A percentile compares a stretch with the other conserved stretches of the same genome.
phyloP scores from a whole-genome alignment of 2,797 vertebrate species.

The Jordanella pulchra region DNA sequence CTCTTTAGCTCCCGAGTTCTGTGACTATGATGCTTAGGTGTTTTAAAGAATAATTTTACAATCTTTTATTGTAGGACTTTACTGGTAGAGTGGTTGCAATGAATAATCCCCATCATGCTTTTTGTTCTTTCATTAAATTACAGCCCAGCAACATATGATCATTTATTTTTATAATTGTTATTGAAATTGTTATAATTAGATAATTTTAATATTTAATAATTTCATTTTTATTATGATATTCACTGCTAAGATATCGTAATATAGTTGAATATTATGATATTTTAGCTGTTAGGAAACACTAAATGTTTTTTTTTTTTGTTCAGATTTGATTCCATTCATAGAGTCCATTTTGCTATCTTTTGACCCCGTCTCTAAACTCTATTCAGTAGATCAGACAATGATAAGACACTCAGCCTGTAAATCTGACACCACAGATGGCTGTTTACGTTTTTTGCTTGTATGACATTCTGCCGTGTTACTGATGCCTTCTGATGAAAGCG shows the following conservation, averaged over 20 bases:
- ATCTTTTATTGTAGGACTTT: not conserved
- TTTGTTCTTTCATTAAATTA: not conserved
- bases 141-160: too few species aligned
- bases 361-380: constrained; percentile 6
- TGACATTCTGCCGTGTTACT: constrained; percentile 44
- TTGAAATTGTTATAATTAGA: too few species aligned
- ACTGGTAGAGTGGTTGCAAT: not conserved
- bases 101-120: not conserved
- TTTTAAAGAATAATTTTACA: not conserved
- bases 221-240: too few species aligned
- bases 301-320: not conserved
- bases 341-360: not conserved
- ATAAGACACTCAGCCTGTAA: constrained; percentile 52
- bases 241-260: too few species aligned
- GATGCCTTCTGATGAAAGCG: constrained; percentile 38
- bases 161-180: too few species aligned
- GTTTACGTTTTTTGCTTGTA: constrained; percentile 54
- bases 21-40: constrained; percentile 14
- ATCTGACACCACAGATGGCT: constrained; percentile 63
- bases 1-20: constrained; percentile 19
- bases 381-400: constrained; percentile 35
- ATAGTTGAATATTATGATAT: too few species aligned
- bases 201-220: not conserved
- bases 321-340: not conserved
- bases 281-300: not conserved